Evolutionary conservation across 2,888 invertebrate species (phyloP).

Genomic region (Macrophya annulata): DNA sequence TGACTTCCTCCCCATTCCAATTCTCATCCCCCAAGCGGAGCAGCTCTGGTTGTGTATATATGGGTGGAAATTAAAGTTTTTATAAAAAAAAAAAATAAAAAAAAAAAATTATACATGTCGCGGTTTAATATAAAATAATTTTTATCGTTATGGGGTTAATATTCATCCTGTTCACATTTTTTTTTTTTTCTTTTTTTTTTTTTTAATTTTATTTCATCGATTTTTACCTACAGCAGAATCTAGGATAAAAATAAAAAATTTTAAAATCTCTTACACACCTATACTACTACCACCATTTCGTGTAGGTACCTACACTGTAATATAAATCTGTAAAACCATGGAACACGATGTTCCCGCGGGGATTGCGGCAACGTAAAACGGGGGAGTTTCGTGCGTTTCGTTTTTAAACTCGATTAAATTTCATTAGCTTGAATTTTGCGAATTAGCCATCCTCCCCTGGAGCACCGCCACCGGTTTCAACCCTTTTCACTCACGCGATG

Average conservation of each 20-base stretch:
- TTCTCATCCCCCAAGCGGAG: neutral
- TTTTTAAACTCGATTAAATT: slow-evolving; percentile 55
- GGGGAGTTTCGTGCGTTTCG: slow-evolving; percentile 28
- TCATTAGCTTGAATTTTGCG: slow-evolving; percentile 48
- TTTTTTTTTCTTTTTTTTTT: too few relatives aligned
- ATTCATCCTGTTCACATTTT: too few relatives aligned
- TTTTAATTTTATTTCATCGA: neutral
- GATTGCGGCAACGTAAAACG: neutral
- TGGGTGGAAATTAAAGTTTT: slow-evolving; percentile 27
- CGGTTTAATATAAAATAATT: slow-evolving; percentile 6
- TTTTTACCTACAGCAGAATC: neutral
- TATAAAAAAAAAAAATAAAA: too few relatives aligned
- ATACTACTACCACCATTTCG: neutral
- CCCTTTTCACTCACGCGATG: slow-evolving; percentile 31
- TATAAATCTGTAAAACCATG: slow-evolving; percentile 44
- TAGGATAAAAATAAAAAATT: neutral
- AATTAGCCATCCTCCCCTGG: slow-evolving; percentile 22
- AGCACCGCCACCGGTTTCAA: neutral
- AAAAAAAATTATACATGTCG: slow-evolving; percentile 9
- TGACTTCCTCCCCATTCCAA: slow-evolving; percentile 38
- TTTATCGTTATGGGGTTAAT: neutral
- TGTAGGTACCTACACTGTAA: neutral
- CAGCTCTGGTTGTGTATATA: neutral
- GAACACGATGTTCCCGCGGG: neutral
- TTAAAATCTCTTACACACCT: neutral